Conservation (phyloP, 2,113 vertebrate genomes). For the Amia ocellicauda region DNA sequence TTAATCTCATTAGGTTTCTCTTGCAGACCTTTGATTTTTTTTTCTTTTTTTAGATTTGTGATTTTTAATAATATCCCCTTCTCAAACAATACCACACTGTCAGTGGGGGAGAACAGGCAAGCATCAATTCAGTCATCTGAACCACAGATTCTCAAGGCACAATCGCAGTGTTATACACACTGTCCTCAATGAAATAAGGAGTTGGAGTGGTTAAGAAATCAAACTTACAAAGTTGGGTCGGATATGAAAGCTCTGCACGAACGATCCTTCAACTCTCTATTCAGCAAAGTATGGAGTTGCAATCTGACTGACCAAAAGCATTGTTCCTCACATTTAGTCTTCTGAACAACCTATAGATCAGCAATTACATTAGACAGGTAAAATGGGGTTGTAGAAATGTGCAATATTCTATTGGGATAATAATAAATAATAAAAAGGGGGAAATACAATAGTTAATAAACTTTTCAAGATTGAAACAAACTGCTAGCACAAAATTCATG, state of each 20-base stretch:
- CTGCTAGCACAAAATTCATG: constrained; percentile 36
- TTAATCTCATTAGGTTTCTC: constrained; percentile 36
- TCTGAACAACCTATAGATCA: constrained; percentile 27
- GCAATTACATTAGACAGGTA: constrained; percentile 52
- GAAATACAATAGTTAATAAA: constrained; percentile 31
- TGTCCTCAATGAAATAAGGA: constrained; percentile 52
- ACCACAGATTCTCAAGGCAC: constrained; percentile 69
- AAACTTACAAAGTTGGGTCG: constrained; percentile 41
- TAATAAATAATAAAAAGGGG: constrained; percentile 6
- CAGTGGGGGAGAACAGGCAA: constrained; percentile 11
- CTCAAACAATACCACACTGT: constrained; percentile 1
- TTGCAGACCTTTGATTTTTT: constrained; percentile 32
- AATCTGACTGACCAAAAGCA: constrained; percentile 1
- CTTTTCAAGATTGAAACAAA: constrained; percentile 19
- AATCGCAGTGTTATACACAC: constrained; percentile 67
- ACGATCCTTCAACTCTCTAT: constrained; percentile 19
- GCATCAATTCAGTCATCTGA: constrained; percentile 32
- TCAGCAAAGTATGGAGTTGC: constrained; percentile 1
- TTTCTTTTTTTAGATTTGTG: too few species aligned
- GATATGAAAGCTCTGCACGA: constrained; percentile 43
- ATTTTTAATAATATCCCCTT: constrained; percentile 1
- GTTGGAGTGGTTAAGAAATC: constrained; percentile 38
- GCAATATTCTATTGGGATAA: constrained; percentile 11
- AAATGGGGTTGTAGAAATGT: constrained; percentile 33
- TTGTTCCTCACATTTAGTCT: constrained; percentile 24